These are phyloP conservation scores for Penaeus vannamei DNA, from an alignment of 1,140 invertebrate genomes.

Conservation along the genomic window DNA sequence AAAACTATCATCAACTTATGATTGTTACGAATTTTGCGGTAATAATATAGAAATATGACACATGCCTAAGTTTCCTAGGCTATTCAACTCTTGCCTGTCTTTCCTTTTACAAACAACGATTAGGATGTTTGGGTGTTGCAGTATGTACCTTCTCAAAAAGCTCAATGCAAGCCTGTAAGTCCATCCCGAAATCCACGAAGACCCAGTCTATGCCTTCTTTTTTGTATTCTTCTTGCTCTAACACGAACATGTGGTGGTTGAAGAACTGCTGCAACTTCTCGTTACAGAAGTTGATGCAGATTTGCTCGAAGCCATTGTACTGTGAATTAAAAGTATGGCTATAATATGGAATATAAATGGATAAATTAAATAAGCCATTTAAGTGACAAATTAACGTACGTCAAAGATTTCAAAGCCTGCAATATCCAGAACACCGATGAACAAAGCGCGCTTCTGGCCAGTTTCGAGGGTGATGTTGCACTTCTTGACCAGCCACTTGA, in stretches of 20 bases:
- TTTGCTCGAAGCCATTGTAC: constrained; percentile 77
- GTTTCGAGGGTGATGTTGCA: constrained; percentile 50
- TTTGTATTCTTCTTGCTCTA: constrained; percentile 51
- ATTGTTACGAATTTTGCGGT: background rate
- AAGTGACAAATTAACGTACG: constrained; percentile 87
- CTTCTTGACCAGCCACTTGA: constrained; percentile 43
- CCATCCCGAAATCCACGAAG: constrained; percentile 81
- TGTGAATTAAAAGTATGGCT: background rate
- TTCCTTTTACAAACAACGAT: too few relatives aligned
- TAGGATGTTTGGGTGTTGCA: too few relatives aligned
- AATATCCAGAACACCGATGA: constrained; percentile 97
- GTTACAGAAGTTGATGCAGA: constrained; percentile 59
- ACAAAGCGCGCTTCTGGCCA: constrained; percentile 92
- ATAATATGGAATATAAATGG: background rate
- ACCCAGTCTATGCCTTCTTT: constrained; percentile 79
- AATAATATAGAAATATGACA: background rate
- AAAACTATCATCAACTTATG: background rate
- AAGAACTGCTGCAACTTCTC: constrained; percentile 56
- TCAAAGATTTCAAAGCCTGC: constrained; percentile 86
- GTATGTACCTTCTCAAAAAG: constrained; percentile 83
- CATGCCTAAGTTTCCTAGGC: background rate
- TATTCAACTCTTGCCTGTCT: background rate
- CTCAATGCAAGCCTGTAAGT: constrained; percentile 79
- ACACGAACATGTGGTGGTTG: constrained; percentile 56
- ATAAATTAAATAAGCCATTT: background rate